Percentiles rank a stretch among this genome's conserved stretches.
Conservation (phyloP, 2,888 invertebrate species). For the Agriopis aurantiaria region DNA sequence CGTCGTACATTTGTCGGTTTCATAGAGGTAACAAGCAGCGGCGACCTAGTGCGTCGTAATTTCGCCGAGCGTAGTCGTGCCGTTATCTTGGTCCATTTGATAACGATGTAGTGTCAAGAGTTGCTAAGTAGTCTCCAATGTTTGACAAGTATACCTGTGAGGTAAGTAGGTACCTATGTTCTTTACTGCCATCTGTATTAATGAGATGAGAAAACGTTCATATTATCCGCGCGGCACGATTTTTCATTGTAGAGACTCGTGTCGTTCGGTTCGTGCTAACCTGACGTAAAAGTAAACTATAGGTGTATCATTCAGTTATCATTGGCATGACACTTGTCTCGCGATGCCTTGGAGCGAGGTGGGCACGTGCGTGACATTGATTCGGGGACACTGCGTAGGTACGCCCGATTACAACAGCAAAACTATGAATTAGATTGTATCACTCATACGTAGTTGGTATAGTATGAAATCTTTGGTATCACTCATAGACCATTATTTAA, state of each 20-base stretch:
- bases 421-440: conserved; percentile 21
- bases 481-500: not conserved
- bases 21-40: conserved; percentile 58
- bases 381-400: conserved; percentile 53
- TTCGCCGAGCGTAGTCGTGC: conserved; percentile 77
- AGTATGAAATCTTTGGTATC: not conserved
- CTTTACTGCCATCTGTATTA: not conserved
- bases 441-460: not conserved
- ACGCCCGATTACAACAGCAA: conserved; percentile 28
- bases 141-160: conserved; percentile 15
- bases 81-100: conserved; percentile 80
- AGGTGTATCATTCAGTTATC: conserved; percentile 47
- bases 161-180: not conserved
- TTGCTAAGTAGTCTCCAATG: conserved; percentile 38
- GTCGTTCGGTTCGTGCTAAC: conserved; percentile 37
- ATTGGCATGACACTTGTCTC: conserved; percentile 49
- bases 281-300: conserved; percentile 44
- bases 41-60: conserved; percentile 78
- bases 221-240: conserved; percentile 26
- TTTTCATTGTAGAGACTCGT: conserved; percentile 28
- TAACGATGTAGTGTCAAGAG: conserved; percentile 60
- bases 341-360: conserved; percentile 49
- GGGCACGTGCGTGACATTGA: conserved; percentile 74
- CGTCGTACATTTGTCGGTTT: conserved; percentile 52
- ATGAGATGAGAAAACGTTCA: conserved; percentile 18